A percentile compares a stretch with the other conserved stretches of the same genome.
These are phyloP conservation scores for Pseudopleuronectes americanus DNA, from an alignment of 2,797 vertebrate genomes.

Conservation along the genomic window DNA sequence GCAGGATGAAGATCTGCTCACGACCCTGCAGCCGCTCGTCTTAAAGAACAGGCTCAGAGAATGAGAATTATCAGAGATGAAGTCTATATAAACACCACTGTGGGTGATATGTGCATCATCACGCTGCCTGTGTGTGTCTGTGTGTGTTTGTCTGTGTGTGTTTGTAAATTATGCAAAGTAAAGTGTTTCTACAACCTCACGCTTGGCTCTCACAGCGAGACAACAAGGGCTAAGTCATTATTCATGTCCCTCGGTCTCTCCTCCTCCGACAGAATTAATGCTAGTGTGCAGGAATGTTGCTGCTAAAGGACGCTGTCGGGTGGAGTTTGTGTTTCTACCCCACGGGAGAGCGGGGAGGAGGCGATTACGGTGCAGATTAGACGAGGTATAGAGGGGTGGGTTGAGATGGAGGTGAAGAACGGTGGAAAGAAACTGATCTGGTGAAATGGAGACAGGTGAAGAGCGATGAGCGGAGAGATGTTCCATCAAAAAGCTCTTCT, in stretches of 20 bases:
- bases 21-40: no score
- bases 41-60: no score
- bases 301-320: constrained; percentile 16
- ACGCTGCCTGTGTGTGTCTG: not conserved
- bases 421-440: constrained; percentile 5
- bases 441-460: constrained; percentile 22
- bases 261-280: constrained; percentile 38
- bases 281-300: constrained; percentile 21
- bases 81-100: not conserved
- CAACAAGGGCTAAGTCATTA: constrained; percentile 47
- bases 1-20: no score
- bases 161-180: constrained; percentile 40
- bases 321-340: constrained; percentile 13
- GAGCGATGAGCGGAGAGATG: constrained; percentile 4
- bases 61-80: not conserved
- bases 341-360: constrained; percentile 23
- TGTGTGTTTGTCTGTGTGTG: not conserved
- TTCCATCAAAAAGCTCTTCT: no score
- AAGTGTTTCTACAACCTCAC: constrained; percentile 40
- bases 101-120: constrained; percentile 10
- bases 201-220: constrained; percentile 31
- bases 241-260: constrained; percentile 32
- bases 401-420: constrained; percentile 2
- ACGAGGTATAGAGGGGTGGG: not conserved
- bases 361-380: constrained; percentile 30